Conservation (phyloP, 2,888 invertebrate genomes). For the Drosophila putrida region DNA sequence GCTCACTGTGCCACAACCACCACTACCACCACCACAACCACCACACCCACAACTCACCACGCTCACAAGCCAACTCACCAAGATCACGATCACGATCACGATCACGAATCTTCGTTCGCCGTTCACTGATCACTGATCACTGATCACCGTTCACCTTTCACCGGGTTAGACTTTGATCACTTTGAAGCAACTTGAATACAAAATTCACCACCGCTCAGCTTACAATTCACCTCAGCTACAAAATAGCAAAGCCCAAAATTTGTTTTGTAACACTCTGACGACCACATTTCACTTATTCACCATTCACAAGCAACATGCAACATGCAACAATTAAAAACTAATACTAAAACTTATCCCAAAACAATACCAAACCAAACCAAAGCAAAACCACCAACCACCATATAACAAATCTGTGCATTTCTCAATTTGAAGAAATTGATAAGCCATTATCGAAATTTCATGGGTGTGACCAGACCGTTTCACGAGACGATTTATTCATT, state of each 20-base stretch:
- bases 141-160: constrained; percentile 48
- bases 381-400: constrained; percentile 49
- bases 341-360: constrained; percentile 9
- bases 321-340: constrained; percentile 51
- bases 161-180: constrained; percentile 59
- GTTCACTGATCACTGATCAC: constrained; percentile 42
- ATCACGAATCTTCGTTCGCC: constrained; percentile 40
- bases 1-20: constrained; percentile 56
- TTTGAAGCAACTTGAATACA: constrained; percentile 53
- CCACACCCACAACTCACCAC: constrained; percentile 27
- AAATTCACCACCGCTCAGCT: constrained; percentile 62
- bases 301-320: constrained; percentile 39
- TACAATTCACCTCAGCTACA: constrained; percentile 70
- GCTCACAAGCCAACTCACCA: constrained; percentile 36
- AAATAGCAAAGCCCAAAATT: constrained; percentile 38
- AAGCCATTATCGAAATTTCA: constrained; percentile 84
- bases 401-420: constrained; percentile 52
- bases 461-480: constrained; percentile 65
- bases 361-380: constrained; percentile 31
- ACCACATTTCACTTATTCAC: constrained; percentile 56
- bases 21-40: constrained; percentile 45
- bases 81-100: constrained; percentile 50
- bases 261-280: constrained; percentile 53
- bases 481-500: constrained; percentile 43
- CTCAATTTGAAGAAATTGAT: constrained; percentile 63